Conservation (phyloP, 2,888 invertebrate genomes). For the Oxytorus armatus region DNA sequence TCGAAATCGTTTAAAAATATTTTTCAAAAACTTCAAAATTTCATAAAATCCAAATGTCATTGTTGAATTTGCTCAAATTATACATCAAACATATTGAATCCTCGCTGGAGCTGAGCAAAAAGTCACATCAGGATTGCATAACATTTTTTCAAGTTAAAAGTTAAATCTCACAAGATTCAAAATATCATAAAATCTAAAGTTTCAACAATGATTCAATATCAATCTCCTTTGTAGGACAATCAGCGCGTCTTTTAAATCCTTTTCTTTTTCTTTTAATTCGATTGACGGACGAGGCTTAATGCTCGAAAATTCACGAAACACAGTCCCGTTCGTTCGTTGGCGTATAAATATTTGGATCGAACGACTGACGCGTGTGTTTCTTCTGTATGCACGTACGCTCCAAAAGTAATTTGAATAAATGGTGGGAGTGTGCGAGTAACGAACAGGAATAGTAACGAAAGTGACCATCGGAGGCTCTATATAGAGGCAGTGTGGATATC, state of each 20-base stretch:
- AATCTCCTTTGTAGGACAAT: too few species aligned
- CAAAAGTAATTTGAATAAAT: slow-evolving; percentile 77
- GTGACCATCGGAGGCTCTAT: slow-evolving; percentile 56
- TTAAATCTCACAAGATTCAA: too few species aligned
- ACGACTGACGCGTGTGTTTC: slow-evolving; percentile 52
- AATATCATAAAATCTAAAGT: too few species aligned
- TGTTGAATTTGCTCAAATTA: too few species aligned
- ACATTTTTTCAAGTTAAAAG: too few species aligned
- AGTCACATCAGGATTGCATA: too few species aligned
- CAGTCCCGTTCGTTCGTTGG: slow-evolving; percentile 68
- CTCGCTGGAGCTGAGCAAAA: too few species aligned
- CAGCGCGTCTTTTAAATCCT: background rate
- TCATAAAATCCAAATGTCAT: too few species aligned
- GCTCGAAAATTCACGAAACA: slow-evolving; percentile 4
- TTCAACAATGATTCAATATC: too few species aligned
- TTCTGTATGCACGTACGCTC: slow-evolving; percentile 43
- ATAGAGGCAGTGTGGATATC: slow-evolving; percentile 61
- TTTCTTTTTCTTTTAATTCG: background rate
- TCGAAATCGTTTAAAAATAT: too few species aligned
- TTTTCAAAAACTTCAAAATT: too few species aligned
- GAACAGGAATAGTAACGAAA: slow-evolving; percentile 59
- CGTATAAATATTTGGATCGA: slow-evolving; percentile 80
- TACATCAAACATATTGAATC: too few species aligned
- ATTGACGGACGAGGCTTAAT: slow-evolving; percentile 8
- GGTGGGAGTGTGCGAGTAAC: slow-evolving; percentile 55